Conservation (phyloP, 2,888 invertebrate genomes). For the Phortica okadai region DNA sequence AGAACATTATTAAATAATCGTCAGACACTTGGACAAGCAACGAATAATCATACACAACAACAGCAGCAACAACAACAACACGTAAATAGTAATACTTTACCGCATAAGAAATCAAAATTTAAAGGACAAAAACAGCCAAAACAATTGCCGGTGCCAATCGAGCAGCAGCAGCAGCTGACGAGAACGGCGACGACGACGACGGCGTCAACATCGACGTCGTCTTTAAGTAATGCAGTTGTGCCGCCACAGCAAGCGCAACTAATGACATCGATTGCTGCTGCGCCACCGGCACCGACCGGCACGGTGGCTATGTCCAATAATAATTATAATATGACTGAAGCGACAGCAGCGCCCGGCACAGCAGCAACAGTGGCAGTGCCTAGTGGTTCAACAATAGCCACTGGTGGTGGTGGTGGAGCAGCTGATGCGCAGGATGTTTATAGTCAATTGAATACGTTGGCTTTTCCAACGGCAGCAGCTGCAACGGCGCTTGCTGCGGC, state of each 20-base stretch:
- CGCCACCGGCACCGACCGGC: conserved; percentile 53
- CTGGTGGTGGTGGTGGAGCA: not conserved
- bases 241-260: conserved; percentile 54
- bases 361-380: not conserved
- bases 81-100: conserved; percentile 63
- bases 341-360: not conserved
- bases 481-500: conserved; percentile 65
- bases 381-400: not conserved
- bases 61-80: conserved; percentile 51
- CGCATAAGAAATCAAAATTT: conserved; percentile 69
- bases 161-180: conserved; percentile 36
- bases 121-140: conserved; percentile 74
- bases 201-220: conserved; percentile 50
- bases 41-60: conserved; percentile 46
- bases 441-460: conserved; percentile 20
- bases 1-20: conserved; percentile 57
- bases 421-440: conserved; percentile 22
- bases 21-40: conserved; percentile 42
- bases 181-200: conserved; percentile 52
- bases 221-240: conserved; percentile 62
- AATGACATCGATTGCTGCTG: conserved; percentile 64
- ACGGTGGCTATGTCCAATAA: conserved; percentile 37
- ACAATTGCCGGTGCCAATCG: conserved; percentile 59
- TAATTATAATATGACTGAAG: conserved; percentile 4
- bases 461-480: conserved; percentile 57